Percentiles rank a stretch among this genome's conserved stretches.
Evolutionary conservation across 2,797 vertebrate genomes (phyloP).

Genomic region (Phrynocephalus forsythii): DNA sequence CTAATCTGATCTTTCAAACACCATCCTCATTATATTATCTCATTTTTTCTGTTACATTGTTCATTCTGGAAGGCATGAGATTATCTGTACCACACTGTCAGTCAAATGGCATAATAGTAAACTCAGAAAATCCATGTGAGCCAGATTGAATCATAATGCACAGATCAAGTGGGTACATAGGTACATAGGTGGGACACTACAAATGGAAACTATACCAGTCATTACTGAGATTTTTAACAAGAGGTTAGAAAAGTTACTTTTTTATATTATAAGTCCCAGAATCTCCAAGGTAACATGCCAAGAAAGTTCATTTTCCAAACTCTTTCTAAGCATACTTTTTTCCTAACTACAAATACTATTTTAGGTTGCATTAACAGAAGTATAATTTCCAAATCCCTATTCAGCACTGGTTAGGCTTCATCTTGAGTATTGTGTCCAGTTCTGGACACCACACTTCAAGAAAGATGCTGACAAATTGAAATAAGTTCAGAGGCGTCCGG

Average conservation of each 20-base stretch:
- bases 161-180: neutral
- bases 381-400: too few species aligned
- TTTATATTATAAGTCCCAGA: neutral
- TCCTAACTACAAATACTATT: neutral
- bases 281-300: too few species aligned
- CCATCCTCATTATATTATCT: neutral
- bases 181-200: neutral
- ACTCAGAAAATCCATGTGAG: neutral
- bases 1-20: constrained; percentile 26
- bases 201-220: neutral
- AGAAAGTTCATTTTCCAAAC: too few species aligned
- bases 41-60: neutral
- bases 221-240: too few species aligned
- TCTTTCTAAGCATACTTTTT: neutral
- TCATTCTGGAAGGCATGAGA: neutral
- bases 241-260: neutral
- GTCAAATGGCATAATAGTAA: neutral
- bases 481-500: too few species aligned
- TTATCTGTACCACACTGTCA: neutral
- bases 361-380: too few species aligned
- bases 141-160: neutral
- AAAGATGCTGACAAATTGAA: too few species aligned
- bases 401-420: too few species aligned
- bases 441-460: too few species aligned
- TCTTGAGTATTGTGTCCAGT: too few species aligned